Evolutionary conservation across 2,888 invertebrate species (phyloP), one percentile per base, ranked within the genome.

Genomic region (Ferrisia virgata): DNA sequence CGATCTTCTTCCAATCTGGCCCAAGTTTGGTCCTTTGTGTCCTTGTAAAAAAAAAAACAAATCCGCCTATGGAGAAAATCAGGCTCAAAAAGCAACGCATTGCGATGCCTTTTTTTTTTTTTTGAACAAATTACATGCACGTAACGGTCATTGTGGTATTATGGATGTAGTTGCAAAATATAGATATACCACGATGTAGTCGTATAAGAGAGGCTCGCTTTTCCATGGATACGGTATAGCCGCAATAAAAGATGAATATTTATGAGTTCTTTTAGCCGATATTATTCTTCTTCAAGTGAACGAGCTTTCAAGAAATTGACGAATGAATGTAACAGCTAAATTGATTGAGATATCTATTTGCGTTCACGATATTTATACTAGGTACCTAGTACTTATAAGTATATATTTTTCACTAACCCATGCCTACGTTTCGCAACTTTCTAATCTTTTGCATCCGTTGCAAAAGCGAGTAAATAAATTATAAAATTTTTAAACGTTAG

Each of bases 241-340:
- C 28, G 33, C 28, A 33, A n/a, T 72, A 33, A 72, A 72, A 25
- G 33, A 72, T 72, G 72, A 72, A 72, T 72, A 72, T 72, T 72
- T 72, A 72, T 72, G 33, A 72, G 72, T n/a, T 33, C 33, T 33
- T 72, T 72, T 72, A 33, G 33, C 33, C 72, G 72, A 28, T 72
- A 72, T 64, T 28, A 25, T 72, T 72, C 72, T 72, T 72, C 72
- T 72, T 33, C 13, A 64, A n/a, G n/a, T 33, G 25, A 28, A 64
- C 64, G 64, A 64, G 64, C 64, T 72, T 72, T 72, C 72, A 72
- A 72, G 72, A 72, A 33, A 72, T 72, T 72, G 72, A 72, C 72
- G 72, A 72, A 72, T 33, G 72, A 72, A n/a, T 6, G 31, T 36
- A 33, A 9, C 58, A 33, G 72, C n/a, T 72, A n/a, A 72, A 72